phyloP scores from a whole-genome alignment of 2,888 invertebrate species.

The Chesias legatella region DNA sequence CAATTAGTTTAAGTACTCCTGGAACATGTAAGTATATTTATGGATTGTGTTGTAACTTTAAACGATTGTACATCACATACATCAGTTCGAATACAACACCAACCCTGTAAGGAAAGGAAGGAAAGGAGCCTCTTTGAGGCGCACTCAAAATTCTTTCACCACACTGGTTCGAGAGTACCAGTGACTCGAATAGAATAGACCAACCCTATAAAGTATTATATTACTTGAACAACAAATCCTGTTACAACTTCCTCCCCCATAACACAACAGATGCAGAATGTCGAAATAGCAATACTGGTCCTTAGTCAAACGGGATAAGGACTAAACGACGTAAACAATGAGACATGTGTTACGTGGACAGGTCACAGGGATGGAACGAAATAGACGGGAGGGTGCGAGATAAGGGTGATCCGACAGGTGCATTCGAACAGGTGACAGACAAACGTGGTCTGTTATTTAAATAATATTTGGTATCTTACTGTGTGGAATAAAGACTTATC shows the following conservation, averaged over 20 bases:
- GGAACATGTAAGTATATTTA: slow-evolving; percentile 2
- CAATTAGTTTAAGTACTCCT: slow-evolving; percentile 1
- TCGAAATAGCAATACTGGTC: slow-evolving; percentile 5
- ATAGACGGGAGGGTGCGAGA: slow-evolving; percentile 16
- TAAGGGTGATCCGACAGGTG: slow-evolving; percentile 32
- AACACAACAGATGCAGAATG: slow-evolving; percentile 9
- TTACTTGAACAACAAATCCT: slow-evolving; percentile 15
- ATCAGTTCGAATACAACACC: too few relatives aligned
- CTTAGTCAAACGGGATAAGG: slow-evolving; percentile 4
- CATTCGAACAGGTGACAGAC: slow-evolving; percentile 42
- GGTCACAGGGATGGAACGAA: slow-evolving; percentile 8
- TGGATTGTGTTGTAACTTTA: slow-evolving; percentile 1
- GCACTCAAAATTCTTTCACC: too few relatives aligned
- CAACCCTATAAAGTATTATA: slow-evolving; percentile 11
- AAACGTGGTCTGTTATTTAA: slow-evolving; percentile 41
- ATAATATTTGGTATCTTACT: slow-evolving; percentile 8
- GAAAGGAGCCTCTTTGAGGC: too few relatives aligned
- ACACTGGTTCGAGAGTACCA: too few relatives aligned
- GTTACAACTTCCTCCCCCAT: slow-evolving; percentile 15
- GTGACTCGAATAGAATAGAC: too few relatives aligned
- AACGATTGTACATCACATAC: slow-evolving; percentile 6
- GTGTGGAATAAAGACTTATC: neutral
- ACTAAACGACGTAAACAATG: neutral
- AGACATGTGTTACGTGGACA: neutral
- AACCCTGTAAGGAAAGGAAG: too few relatives aligned